Conservation (phyloP, 2,888 invertebrate species). For the Chrysopilus asiliformis region DNA sequence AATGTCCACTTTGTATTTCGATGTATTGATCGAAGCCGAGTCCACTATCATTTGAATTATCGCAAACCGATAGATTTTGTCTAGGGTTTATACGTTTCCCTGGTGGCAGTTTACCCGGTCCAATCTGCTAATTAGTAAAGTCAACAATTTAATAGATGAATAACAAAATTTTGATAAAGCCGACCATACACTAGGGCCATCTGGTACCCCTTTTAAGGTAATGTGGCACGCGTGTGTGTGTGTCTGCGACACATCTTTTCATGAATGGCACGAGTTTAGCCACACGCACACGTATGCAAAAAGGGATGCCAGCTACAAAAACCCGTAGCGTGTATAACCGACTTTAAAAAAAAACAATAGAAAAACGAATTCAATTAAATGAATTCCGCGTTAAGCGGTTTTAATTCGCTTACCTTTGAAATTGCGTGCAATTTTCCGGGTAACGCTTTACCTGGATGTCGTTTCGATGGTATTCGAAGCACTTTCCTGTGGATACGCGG, state of each 20-base stretch:
- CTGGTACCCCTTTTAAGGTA: too few relatives aligned
- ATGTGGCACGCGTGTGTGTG: too few relatives aligned
- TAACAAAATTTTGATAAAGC: too few relatives aligned
- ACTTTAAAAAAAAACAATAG: not conserved
- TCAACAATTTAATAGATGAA: too few relatives aligned
- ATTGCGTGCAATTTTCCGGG: slow-evolving; percentile 36
- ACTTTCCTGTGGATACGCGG: slow-evolving; percentile 53
- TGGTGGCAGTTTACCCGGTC: slow-evolving; percentile 31
- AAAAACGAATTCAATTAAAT: slow-evolving; percentile 1
- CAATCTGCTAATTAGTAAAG: slow-evolving; percentile 21
- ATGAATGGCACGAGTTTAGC: too few relatives aligned
- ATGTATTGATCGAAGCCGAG: slow-evolving; percentile 68
- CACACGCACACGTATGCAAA: too few relatives aligned
- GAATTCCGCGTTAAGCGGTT: too few relatives aligned
- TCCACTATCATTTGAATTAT: slow-evolving; percentile 83
- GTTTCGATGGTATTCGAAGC: slow-evolving; percentile 52
- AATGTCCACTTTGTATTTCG: slow-evolving; percentile 38
- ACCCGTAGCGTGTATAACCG: not conserved
- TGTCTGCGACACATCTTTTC: too few relatives aligned
- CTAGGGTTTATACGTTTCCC: slow-evolving; percentile 33
- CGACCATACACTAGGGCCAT: too few relatives aligned
- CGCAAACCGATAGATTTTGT: slow-evolving; percentile 48
- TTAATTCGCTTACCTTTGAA: slow-evolving; percentile 39
- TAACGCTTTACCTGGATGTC: slow-evolving; percentile 37
- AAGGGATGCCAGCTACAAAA: too few relatives aligned